Base-by-base conservation (phyloP, 2,797 vertebrate genomes). In the Thaleichthys pacificus region DNA sequence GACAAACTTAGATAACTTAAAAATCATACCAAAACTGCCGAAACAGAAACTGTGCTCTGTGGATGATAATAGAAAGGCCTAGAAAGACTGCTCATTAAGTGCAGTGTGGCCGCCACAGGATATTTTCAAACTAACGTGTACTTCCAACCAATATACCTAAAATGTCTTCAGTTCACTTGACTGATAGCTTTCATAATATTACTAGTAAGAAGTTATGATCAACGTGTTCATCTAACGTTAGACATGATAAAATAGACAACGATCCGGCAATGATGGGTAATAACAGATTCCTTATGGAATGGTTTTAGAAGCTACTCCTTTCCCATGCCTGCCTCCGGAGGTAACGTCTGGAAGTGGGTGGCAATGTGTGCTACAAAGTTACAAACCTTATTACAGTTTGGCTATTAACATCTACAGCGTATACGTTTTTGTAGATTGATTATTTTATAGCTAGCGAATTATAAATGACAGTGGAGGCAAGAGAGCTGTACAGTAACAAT, bases 51-150 rank as follows among this genome's bases (percentile, higher is more conserved):
- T 63, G 76, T 77, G 72, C 5, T 28, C 65, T 69, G 80, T 70
- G 80, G 83, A 74, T 9, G 14, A 62, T 67, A 76, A 32, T 47
- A 68, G 74, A 79, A 78, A 77, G 82, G 78, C 77, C 80, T 85
- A n/a, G 76, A 63, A 57, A 63, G 47, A 80, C 83, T n/a, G 80
- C 87, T 91, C 85, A 86, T 90, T 89, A 90, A 35, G 85, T 74
- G 82, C 76, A 72, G 77, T 83, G 82, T 76, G 82, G 84, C 87
- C 88, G 88, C 86, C 82, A 85, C 79, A 78, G 54, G 58, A 82
- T 80, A 85, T 83, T 86, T 89, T 85, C 80, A 82, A 83, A 81
- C 78, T 84, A 68, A 78, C 66, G 70, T 38, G 58, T 67, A 68
- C 17, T 70, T 74, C 78, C 72, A 63, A 73, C 78, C 84, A 73